A percentile compares a stretch with the other conserved stretches of the same genome.
Conservation (phyloP, 1,140 invertebrate species). For the Drosophila sturtevanti region DNA sequence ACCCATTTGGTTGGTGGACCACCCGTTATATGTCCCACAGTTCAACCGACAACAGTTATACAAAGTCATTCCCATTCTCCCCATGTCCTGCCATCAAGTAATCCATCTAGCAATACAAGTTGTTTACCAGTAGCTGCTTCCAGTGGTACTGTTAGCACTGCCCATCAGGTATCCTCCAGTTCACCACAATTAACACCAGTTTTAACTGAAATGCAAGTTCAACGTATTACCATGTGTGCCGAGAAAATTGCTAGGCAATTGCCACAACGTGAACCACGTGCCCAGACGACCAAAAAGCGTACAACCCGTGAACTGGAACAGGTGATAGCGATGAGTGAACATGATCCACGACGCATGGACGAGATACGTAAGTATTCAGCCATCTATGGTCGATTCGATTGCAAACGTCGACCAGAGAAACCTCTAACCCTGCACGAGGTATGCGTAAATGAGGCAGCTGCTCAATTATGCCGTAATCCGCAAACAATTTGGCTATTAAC, state of each 20-base stretch:
- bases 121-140: background rate
- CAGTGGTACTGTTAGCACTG: conserved; percentile 24
- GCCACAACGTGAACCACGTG: conserved; percentile 93
- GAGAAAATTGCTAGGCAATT: conserved; percentile 91
- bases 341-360: conserved; percentile 94
- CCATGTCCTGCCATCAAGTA: conserved; percentile 26
- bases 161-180: conserved; percentile 79
- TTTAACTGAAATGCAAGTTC: conserved; percentile 92
- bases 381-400: conserved; percentile 98
- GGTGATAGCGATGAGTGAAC: conserved; percentile 94
- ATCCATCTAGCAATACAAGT: conserved; percentile 28
- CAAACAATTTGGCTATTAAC: conserved; percentile 90
- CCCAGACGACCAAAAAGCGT: conserved; percentile 95
- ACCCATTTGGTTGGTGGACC: background rate
- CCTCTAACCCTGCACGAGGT: conserved; percentile 98
- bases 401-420: conserved; percentile 97
- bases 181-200: conserved; percentile 89
- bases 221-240: conserved; percentile 90
- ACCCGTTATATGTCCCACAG: background rate
- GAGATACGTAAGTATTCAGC: conserved; percentile 97
- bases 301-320: conserved; percentile 96
- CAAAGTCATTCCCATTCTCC: conserved; percentile 23
- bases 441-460: conserved; percentile 97
- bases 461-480: conserved; percentile 92
- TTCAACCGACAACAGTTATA: background rate